Percentiles rank a stretch among this genome's conserved stretches.
Conservation (phyloP, 2,888 invertebrate species). For the Aleiodes leptofemur region DNA sequence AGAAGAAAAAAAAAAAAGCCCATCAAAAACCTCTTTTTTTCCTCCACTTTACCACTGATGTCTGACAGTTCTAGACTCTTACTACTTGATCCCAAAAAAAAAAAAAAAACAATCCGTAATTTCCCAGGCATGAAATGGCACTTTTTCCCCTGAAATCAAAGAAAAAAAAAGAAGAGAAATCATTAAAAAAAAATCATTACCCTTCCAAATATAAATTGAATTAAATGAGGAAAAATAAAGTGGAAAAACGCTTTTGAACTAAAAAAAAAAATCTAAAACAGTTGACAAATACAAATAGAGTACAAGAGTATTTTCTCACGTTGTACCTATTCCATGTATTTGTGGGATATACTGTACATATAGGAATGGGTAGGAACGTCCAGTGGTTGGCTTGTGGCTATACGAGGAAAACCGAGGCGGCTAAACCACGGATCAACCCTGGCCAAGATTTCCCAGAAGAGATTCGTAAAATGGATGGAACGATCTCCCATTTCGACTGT, state of each 20-base stretch:
- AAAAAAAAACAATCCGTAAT: no score
- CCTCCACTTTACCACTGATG: no score
- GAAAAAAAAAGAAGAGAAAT: no score
- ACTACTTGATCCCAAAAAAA: no score
- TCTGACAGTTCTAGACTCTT: no score
- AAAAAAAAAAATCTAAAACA: conserved; percentile 14
- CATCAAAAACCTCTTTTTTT: no score
- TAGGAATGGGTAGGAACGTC: neutral
- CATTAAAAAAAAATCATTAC: neutral
- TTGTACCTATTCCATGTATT: conserved; percentile 21
- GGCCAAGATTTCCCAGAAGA: conserved; percentile 56
- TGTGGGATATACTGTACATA: conserved; percentile 14
- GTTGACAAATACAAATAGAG: conserved; percentile 27
- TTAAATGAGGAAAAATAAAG: neutral
- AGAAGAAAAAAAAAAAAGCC: no score
- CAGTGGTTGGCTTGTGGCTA: conserved; percentile 25
- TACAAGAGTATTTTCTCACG: conserved; percentile 35
- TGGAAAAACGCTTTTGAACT: neutral
- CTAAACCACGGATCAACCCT: conserved; percentile 28
- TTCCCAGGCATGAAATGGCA: neutral
- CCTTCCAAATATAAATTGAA: neutral
- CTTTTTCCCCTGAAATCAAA: neutral
- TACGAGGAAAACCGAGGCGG: conserved; percentile 18
- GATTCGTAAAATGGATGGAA: conserved; percentile 47
- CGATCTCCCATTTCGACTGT: conserved; percentile 43